These are phyloP conservation scores for Spodoptera frugiperda DNA, from an alignment of 1,140 invertebrate species.

Conservation along the genomic window DNA sequence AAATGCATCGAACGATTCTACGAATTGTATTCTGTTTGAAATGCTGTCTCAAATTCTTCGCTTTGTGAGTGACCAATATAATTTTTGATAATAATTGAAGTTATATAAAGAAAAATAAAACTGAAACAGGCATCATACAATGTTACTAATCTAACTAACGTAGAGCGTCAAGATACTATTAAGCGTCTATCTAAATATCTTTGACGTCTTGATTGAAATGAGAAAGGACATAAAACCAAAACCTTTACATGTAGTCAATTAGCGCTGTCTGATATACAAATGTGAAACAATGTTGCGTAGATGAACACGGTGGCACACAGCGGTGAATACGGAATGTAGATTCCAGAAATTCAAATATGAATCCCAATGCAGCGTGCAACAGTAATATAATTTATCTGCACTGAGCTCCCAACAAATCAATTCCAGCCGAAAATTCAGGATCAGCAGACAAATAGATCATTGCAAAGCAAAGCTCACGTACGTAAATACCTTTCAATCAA, in stretches of 20 bases:
- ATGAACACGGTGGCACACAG: background rate
- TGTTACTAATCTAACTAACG: too few relatives aligned
- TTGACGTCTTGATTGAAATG: too few relatives aligned
- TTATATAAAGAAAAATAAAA: too few relatives aligned
- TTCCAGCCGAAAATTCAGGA: constrained; percentile 27
- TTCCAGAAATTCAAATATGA: constrained; percentile 28
- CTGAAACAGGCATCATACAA: too few relatives aligned
- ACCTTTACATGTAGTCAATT: background rate
- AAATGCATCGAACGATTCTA: constrained; percentile 51
- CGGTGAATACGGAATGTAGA: background rate
- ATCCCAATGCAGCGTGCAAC: constrained; percentile 3
- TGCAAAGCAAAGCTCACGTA: constrained; percentile 59
- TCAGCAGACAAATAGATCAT: constrained; percentile 51
- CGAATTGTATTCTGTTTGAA: constrained; percentile 15
- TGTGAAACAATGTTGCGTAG: background rate
- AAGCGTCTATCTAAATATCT: too few relatives aligned
- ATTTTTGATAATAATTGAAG: too few relatives aligned
- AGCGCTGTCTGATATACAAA: background rate
- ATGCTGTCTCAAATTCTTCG: constrained; percentile 22
- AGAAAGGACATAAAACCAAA: too few relatives aligned
- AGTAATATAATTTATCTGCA: constrained; percentile 23
- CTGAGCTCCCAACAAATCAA: constrained; percentile 37
- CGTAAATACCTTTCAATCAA: constrained; percentile 69
- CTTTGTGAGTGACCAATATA: constrained; percentile 9
- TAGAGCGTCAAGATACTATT: too few relatives aligned